Percentiles rank a stretch among this genome's conserved stretches.
Evolutionary conservation across 2,888 invertebrate genomes (phyloP).

Genomic region (Eupithecia insigniata): DNA sequence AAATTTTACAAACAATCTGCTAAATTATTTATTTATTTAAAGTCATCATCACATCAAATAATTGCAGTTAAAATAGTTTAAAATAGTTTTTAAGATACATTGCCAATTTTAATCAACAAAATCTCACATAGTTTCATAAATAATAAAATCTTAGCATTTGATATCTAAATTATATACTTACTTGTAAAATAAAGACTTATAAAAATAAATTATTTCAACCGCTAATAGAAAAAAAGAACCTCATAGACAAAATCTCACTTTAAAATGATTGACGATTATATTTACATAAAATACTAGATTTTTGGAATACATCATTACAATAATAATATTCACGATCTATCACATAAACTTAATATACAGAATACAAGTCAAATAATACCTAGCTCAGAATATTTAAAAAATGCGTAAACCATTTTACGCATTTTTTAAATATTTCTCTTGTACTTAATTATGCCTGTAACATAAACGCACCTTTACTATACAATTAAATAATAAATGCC

Average conservation of each 20-base stretch:
- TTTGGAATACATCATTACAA: constrained; percentile 35
- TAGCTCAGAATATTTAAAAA: too few relatives aligned
- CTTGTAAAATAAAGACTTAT: constrained; percentile 13
- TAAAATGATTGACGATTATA: constrained; percentile 15
- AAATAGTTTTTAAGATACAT: neutral
- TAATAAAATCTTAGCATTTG: neutral
- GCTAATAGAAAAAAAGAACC: constrained; percentile 19
- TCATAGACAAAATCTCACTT: constrained; percentile 24
- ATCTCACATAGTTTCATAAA: neutral
- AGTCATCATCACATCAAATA: neutral
- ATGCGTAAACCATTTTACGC: too few relatives aligned
- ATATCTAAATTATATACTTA: neutral
- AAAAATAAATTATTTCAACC: constrained; percentile 26
- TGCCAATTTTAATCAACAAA: neutral
- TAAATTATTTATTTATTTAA: neutral
- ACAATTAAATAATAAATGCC: constrained; percentile 60
- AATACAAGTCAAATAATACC: constrained; percentile 41
- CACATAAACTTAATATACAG: constrained; percentile 38
- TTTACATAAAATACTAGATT: constrained; percentile 27
- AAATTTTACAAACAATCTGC: neutral
- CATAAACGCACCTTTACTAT: constrained; percentile 58
- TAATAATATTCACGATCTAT: constrained; percentile 32
- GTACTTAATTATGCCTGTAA: constrained; percentile 37
- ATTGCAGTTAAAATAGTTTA: too few relatives aligned
- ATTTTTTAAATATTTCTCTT: constrained; percentile 39